These are phyloP conservation scores for Periphyllus acericola DNA, from an alignment of 2,888 invertebrate species.

Conservation along the genomic window DNA sequence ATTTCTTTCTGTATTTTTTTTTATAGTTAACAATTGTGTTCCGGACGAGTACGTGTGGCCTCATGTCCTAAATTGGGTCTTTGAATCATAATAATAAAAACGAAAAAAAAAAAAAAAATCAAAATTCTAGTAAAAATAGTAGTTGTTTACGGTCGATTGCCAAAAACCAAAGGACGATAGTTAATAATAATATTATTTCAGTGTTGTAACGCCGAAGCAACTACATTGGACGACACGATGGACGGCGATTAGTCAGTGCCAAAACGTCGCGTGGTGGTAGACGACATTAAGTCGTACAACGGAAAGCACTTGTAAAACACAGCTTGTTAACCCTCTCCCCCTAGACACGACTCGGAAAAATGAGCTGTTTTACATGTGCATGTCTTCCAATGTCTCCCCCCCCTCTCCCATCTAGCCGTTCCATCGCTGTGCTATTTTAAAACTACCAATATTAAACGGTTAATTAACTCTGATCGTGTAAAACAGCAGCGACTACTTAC, in stretches of 20 bases:
- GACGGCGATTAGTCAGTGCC: constrained; percentile 59
- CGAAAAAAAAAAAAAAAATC: not conserved
- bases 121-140: constrained; percentile 56
- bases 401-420: not conserved
- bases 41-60: constrained; percentile 6
- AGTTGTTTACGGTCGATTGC: constrained; percentile 41
- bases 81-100: not conserved
- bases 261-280: constrained; percentile 51
- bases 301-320: constrained; percentile 60
- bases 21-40: constrained; percentile 3
- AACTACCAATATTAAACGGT: constrained; percentile 47
- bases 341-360: constrained; percentile 22
- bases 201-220: constrained; percentile 17
- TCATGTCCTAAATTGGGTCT: constrained; percentile 22
- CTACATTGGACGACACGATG: constrained; percentile 35
- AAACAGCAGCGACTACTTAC: constrained; percentile 37
- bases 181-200: constrained; percentile 47
- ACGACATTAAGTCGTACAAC: constrained; percentile 59
- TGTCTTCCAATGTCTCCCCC: not conserved
- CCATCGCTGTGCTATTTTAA: constrained; percentile 34
- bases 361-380: constrained; percentile 59
- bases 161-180: constrained; percentile 34
- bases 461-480: constrained; percentile 55
- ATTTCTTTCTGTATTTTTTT: not conserved
- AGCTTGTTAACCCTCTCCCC: constrained; percentile 56